phyloP scores from a whole-genome alignment of 1,140 invertebrate species.

The Cydia strobilella region DNA sequence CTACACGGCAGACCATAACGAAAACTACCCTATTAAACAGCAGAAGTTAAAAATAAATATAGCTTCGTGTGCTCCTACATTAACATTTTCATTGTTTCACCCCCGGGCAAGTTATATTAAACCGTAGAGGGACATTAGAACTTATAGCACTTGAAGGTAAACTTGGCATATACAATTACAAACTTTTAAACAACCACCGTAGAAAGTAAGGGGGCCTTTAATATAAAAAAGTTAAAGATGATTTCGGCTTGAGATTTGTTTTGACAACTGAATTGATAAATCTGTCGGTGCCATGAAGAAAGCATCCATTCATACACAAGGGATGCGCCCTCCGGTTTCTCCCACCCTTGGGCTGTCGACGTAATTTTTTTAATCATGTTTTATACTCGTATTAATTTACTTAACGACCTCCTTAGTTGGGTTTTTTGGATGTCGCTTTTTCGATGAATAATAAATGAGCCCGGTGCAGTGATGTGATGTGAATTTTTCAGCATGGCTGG shows the following conservation, averaged over 20 bases:
- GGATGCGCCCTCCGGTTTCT: constrained; percentile 59
- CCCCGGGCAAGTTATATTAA: constrained; percentile 67
- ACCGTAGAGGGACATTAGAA: constrained; percentile 68
- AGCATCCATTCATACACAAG: constrained; percentile 66
- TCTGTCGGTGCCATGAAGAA: constrained; percentile 54
- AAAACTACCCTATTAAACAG: constrained; percentile 46
- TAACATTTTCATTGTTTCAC: constrained; percentile 74
- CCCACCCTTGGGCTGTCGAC: constrained; percentile 59
- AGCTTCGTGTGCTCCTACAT: constrained; percentile 50
- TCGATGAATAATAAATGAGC: constrained; percentile 77
- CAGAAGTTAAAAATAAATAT: constrained; percentile 67
- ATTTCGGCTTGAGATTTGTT: constrained; percentile 34
- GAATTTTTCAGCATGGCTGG: constrained; percentile 54
- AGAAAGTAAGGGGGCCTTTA: neutral
- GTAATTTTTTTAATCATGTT: constrained; percentile 80
- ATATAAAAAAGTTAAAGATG: neutral
- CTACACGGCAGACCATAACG: constrained; percentile 31
- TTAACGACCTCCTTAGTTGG: constrained; percentile 70
- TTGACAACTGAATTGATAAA: constrained; percentile 31
- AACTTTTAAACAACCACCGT: constrained; percentile 37
- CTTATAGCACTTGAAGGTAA: constrained; percentile 75
- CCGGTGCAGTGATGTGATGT: constrained; percentile 37
- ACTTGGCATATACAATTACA: constrained; percentile 65
- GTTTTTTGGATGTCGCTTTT: constrained; percentile 65
- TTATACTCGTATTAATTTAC: constrained; percentile 79